phyloP scores from a whole-genome alignment of 2,113 vertebrate species.

The Tragelaphus scriptus region DNA sequence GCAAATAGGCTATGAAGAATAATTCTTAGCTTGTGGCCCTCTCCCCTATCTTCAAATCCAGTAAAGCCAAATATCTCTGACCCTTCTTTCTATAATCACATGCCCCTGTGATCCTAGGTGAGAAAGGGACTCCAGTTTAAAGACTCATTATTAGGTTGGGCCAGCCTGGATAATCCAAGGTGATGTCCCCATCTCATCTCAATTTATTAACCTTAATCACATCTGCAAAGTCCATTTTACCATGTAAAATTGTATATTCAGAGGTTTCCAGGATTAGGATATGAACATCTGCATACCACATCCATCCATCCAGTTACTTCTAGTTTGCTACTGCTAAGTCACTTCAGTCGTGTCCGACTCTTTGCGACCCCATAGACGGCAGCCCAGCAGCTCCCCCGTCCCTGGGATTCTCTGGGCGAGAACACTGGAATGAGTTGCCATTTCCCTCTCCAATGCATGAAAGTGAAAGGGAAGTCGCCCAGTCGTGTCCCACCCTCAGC shows the following conservation, averaged over 20 bases:
- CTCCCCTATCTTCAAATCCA: background rate
- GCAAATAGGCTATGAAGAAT: background rate
- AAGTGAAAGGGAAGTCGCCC: too few relatives aligned
- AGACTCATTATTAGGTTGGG: background rate
- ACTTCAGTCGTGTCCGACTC: too few relatives aligned
- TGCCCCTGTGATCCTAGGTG: background rate
- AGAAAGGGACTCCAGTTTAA: background rate
- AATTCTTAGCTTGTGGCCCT: background rate
- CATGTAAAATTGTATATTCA: background rate
- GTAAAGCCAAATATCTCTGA: background rate
- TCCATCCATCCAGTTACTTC: background rate
- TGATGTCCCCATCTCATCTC: background rate
- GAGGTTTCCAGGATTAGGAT: background rate
- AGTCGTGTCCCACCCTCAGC: too few relatives aligned
- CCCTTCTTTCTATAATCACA: background rate
- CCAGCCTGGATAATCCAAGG: background rate
- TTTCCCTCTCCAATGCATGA: too few relatives aligned
- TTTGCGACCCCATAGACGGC: fast-evolving
- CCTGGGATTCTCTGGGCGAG: too few relatives aligned
- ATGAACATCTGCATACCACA: background rate
- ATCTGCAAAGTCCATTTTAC: background rate
- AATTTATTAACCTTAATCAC: background rate
- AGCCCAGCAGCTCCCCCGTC: too few relatives aligned
- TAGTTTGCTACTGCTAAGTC: background rate
- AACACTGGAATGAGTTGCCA: too few relatives aligned